Conservation (phyloP, 2,797 vertebrate species). For the Neosilurus hyrtlii region DNA sequence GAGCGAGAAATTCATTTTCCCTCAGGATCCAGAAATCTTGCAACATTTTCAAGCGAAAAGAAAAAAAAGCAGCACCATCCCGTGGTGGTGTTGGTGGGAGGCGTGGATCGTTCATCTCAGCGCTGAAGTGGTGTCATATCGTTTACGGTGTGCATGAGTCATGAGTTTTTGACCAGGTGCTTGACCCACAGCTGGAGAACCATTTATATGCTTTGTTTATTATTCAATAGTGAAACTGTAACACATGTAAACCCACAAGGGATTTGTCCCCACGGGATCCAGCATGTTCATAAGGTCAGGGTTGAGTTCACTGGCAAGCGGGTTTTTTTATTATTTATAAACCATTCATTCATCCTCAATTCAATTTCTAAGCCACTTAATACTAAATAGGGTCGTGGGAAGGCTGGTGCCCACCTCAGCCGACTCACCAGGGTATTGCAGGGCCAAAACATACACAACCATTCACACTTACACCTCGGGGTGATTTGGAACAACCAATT, state of each 20-base stretch:
- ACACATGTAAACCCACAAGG: background rate
- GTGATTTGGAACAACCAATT: too few species aligned
- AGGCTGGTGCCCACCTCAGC: too few species aligned
- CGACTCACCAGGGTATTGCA: too few species aligned
- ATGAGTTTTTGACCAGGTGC: slow-evolving; percentile 22
- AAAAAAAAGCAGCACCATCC: slow-evolving; percentile 17
- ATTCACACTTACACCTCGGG: too few species aligned
- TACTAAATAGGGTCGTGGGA: too few species aligned
- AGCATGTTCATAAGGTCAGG: background rate
- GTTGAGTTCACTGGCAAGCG: background rate
- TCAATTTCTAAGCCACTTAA: too few species aligned
- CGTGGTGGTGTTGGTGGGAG: slow-evolving; percentile 17
- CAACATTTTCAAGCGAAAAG: slow-evolving; percentile 10
- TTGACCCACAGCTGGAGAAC: slow-evolving; percentile 24
- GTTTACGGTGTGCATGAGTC: slow-evolving; percentile 28
- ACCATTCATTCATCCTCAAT: too few species aligned
- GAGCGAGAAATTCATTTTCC: slow-evolving; percentile 76
- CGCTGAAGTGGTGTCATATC: slow-evolving; percentile 25
- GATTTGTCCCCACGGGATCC: background rate
- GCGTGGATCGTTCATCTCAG: slow-evolving; percentile 39
- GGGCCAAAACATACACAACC: too few species aligned
- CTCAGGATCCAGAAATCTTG: slow-evolving; percentile 67
- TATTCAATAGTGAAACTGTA: slow-evolving; percentile 11
- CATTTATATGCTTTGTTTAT: slow-evolving; percentile 23
- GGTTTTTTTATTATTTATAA: too few species aligned